Conservation (phyloP, 2,797 vertebrate genomes). For the Poeciliopsis infans region DNA sequence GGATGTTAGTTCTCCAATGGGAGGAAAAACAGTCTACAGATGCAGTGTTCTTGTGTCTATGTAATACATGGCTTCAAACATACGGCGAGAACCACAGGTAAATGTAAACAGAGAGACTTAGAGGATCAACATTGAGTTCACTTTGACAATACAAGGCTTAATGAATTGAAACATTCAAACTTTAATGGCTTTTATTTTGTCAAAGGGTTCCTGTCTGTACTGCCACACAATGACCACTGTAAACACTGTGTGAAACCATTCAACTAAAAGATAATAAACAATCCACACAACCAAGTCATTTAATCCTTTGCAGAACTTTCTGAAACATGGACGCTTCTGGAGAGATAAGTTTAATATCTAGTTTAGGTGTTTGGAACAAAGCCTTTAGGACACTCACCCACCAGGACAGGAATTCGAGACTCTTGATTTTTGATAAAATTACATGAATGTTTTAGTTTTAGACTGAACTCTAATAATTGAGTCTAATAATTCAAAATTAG, state of each 20-base stretch:
- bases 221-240: background rate
- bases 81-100: slow-evolving; percentile 73
- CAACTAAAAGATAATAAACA: background rate
- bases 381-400: background rate
- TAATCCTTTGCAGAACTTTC: background rate
- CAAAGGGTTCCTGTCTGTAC: slow-evolving; percentile 26
- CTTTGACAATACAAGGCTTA: slow-evolving; percentile 84
- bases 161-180: slow-evolving; percentile 76
- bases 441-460: background rate
- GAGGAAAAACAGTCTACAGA: slow-evolving; percentile 43
- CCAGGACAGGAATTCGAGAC: background rate
- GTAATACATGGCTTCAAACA: slow-evolving; percentile 59
- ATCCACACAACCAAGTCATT: background rate
- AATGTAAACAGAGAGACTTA: slow-evolving; percentile 82
- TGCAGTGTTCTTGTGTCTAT: slow-evolving; percentile 52
- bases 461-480: background rate
- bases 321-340: background rate
- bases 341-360: background rate
- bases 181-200: slow-evolving; percentile 73
- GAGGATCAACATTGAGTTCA: slow-evolving; percentile 83
- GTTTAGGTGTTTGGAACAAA: background rate
- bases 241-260: background rate
- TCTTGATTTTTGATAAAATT: background rate
- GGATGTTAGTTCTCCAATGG: slow-evolving; percentile 59
- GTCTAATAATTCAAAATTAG: background rate